Base-by-base conservation (phyloP, 2,797 vertebrate species). In the Platalea minor region DNA sequence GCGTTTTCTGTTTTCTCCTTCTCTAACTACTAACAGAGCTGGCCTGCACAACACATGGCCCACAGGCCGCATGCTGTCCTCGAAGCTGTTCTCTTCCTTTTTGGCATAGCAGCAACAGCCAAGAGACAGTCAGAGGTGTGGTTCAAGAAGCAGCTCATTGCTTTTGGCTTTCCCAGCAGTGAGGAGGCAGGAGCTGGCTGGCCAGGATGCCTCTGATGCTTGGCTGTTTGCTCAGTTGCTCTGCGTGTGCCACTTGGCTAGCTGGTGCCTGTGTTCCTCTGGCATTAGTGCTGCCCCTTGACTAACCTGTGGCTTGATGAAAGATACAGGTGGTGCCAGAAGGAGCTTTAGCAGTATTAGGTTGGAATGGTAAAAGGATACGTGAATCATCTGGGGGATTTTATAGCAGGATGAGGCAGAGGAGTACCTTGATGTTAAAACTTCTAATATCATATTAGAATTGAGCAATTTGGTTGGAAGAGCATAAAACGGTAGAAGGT, bases 121-220 rank as follows among this genome's bases (percentile, higher is more conserved):
- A 67, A 92, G 64, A 92, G 60, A 45, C 43, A 75, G 79, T 84
- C 53, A 82, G 87, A 94, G 84, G 60, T 91, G 94, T 85, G 89
- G 91, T 72, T 94, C 17, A 20, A 91, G 86, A 64, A 83, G 87
- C 48, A 69, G 53, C 72, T 94, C 57, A 0, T 46, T 21, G 61
- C 41, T 70, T 83, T 94, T 93, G 91, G 91, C 94, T 68, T 91
- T 95, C 53, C 56, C 50, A 61, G 45, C 26, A 80, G 17, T 17
- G 56, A 88, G 86, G 82, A 89, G 78, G 46, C 79, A 65, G 87
- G 91, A 92, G 51, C 60, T 93, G 72, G 37, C 86, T 93, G 81
- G 63, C 74, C 39, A 19, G 59, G 53, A 61, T 91, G 78, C 85
- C 41, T 88, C 51, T 75, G 51, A 26, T 80, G 31, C 70, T 91